A percentile compares a stretch with the other conserved stretches of the same genome.
Evolutionary conservation across 1,140 invertebrate genomes (phyloP).

Genomic region (Drepana arcuata): DNA sequence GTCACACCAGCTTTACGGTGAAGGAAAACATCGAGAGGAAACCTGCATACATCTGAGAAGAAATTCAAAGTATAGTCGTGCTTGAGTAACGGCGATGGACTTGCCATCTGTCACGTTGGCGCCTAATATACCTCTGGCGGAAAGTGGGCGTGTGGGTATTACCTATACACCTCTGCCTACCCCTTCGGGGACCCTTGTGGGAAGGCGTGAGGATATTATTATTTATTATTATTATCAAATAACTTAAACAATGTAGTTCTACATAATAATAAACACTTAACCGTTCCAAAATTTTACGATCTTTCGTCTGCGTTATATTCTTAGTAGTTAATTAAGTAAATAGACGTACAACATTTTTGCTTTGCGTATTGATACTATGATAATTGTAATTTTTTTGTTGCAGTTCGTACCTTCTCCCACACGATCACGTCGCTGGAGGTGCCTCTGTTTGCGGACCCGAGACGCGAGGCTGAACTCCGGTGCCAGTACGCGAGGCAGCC

Average conservation of each 20-base stretch:
- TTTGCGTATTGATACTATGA: not conserved
- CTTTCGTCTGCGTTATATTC: not conserved
- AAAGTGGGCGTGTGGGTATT: no score
- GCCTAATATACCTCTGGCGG: no score
- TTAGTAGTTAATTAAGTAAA: not conserved
- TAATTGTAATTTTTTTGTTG: conserved; percentile 13
- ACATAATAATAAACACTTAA: not conserved
- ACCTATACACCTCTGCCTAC: no score
- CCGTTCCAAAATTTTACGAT: not conserved
- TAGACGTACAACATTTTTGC: not conserved
- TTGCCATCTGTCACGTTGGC: no score
- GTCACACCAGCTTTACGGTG: no score
- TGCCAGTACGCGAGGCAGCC: conserved; percentile 44
- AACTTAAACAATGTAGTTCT: not conserved
- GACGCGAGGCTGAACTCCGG: conserved; percentile 38
- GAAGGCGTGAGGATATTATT: no score
- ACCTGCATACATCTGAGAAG: no score
- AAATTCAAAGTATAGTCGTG: no score
- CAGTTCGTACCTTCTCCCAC: conserved; percentile 49
- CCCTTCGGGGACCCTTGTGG: no score
- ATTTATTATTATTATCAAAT: conserved; percentile 2
- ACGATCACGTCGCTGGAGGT: conserved; percentile 49
- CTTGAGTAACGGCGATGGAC: no score
- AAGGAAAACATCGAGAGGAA: no score
- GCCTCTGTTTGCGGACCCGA: conserved; percentile 48